A percentile compares a stretch with the other conserved stretches of the same genome.
phyloP scores from a whole-genome alignment of 2,113 vertebrate species.

The Neopipo cinnamomea region DNA sequence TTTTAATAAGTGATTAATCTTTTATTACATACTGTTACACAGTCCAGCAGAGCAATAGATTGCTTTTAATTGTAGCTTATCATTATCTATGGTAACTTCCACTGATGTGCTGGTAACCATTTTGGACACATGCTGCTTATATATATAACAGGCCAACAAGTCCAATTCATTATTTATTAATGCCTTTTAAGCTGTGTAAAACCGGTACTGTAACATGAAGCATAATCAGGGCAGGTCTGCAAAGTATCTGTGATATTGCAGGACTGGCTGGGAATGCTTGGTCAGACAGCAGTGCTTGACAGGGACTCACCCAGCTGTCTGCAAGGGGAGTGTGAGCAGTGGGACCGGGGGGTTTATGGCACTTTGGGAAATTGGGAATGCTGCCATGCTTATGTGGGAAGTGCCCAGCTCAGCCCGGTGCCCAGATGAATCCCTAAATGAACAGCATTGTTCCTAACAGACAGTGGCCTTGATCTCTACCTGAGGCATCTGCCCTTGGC shows the following conservation, averaged over 20 bases:
- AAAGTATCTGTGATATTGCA: background rate
- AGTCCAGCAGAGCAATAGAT: constrained; percentile 59
- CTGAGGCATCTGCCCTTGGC: background rate
- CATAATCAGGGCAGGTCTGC: background rate
- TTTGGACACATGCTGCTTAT: constrained; percentile 33
- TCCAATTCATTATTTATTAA: constrained; percentile 26
- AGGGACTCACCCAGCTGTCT: background rate
- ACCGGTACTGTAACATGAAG: background rate
- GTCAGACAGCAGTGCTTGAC: background rate
- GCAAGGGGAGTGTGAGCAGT: background rate
- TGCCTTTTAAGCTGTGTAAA: background rate
- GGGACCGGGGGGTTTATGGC: background rate
- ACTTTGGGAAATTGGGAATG: background rate
- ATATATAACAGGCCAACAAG: constrained; percentile 3
- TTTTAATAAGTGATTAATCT: constrained; percentile 60
- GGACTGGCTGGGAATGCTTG: background rate
- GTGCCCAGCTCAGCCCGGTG: accelerated
- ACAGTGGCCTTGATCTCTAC: background rate
- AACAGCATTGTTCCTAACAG: background rate
- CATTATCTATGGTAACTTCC: constrained; percentile 12
- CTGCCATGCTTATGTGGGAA: background rate
- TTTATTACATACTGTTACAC: constrained; percentile 32
- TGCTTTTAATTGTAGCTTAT: constrained; percentile 56
- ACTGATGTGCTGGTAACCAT: background rate
- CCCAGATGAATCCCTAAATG: background rate